Conservation (phyloP, 2,113 vertebrate species). For the Pardalotus punctatus region DNA sequence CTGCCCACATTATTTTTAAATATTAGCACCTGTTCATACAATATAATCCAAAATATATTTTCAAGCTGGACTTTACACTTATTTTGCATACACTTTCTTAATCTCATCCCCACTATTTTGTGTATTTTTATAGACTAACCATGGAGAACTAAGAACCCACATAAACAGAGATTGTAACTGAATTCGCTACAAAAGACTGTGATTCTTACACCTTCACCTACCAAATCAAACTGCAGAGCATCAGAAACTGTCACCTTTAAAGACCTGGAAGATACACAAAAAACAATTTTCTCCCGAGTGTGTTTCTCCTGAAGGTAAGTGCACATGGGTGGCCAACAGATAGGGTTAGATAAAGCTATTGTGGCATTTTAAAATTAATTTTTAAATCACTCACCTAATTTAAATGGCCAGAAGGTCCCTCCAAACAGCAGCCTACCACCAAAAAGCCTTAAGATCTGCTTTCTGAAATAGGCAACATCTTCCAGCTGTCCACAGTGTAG, state of each 20-base stretch:
- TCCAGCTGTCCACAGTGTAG: not conserved
- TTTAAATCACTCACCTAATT: not conserved
- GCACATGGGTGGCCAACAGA: not conserved
- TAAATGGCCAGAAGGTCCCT: not conserved
- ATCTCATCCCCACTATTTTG: not conserved
- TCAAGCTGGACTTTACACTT: not conserved
- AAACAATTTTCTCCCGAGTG: not conserved
- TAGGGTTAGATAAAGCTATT: not conserved
- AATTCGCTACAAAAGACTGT: not conserved
- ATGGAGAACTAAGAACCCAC: not conserved
- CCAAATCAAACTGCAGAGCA: not conserved
- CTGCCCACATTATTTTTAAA: not conserved
- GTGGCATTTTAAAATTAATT: not conserved
- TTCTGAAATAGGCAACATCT: not conserved
- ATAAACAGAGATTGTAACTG: fast-evolving
- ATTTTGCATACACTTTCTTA: not conserved
- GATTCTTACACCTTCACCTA: not conserved
- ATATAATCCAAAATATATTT: not conserved
- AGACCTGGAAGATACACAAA: not conserved
- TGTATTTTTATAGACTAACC: not conserved
- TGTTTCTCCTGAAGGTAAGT: not conserved
- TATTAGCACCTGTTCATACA: not conserved
- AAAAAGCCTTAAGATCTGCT: not conserved
- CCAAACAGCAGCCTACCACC: not conserved
- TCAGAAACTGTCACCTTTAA: not conserved